A percentile compares a stretch with the other conserved stretches of the same genome.
Conservation (phyloP, 2,888 invertebrate species). For the Acronicta leporina region DNA sequence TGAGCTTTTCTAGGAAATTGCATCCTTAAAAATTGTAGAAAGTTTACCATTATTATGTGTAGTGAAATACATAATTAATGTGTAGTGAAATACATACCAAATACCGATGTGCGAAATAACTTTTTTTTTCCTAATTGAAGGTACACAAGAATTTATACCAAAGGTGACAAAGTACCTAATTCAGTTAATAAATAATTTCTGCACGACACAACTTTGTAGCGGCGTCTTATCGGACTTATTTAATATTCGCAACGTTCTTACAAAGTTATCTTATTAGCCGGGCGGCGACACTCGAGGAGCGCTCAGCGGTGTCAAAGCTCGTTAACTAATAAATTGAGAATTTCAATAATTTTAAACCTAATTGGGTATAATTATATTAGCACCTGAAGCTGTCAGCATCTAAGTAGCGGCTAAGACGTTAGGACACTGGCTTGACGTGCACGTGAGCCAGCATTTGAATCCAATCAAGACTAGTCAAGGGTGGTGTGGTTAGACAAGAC, state of each 20-base stretch:
- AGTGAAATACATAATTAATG: too few species aligned
- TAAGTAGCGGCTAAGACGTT: too few species aligned
- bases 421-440: too few species aligned
- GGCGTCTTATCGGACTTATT: conserved; percentile 48
- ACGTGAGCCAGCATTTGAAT: too few species aligned
- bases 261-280: conserved; percentile 64
- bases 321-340: conserved; percentile 34
- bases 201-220: conserved; percentile 40
- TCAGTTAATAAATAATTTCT: conserved; percentile 23
- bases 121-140: too few species aligned
- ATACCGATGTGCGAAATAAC: too few species aligned
- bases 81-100: too few species aligned
- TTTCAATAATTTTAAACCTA: conserved; percentile 26
- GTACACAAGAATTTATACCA: neutral
- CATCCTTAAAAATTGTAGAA: too few species aligned
- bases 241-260: conserved; percentile 62
- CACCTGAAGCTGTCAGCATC: neutral
- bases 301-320: conserved; percentile 24
- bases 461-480: too few species aligned
- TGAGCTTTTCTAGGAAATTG: too few species aligned
- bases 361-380: conserved; percentile 3
- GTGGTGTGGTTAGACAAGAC: too few species aligned
- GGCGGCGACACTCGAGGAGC: conserved; percentile 32
- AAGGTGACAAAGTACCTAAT: conserved; percentile 13
- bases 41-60: too few species aligned